Evolutionary conservation across 2,888 invertebrate species (phyloP), one percentile per base, ranked within the genome.

Genomic region (Caenorhabditis sp.): DNA sequence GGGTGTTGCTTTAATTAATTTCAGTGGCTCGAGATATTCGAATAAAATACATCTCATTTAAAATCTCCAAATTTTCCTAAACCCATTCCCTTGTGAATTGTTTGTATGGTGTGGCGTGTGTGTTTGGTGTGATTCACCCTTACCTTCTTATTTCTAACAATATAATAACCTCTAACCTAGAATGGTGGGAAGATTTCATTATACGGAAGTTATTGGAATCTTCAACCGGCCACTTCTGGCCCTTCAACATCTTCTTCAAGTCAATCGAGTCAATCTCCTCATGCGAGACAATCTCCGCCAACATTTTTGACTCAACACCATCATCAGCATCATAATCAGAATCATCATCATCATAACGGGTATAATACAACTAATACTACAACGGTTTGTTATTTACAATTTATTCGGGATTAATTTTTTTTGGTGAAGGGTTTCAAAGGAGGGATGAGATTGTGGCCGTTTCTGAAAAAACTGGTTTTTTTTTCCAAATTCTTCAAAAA

Each of bases 191-290:
- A 86, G 54, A 73, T 86, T 50, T 87, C 87, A 0, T 67, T 87
- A 50, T 87, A 87, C 70, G 87, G 87, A 54, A 84, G 85, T 14
- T 87, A 87, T 69, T 87, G 87, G 87, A 87, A 87, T 67, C 71
- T 86, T 50, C 70, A 73, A 54, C 76, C 71, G n/a, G 63, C 64
- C 23, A 56, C 43, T 7, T 63, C 66, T 12, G 63, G 67, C 26
- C 59, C 43, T 10, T 63, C 66, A 5, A 54, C 67, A 7, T 52
- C 70, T 14, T 71, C 64, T 14, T 67, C 70, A 20, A 70, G 72
- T 36, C 73, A 73, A 27, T 67, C 67, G 10, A 63, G 78, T 17
- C 69, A 73, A 7, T 76, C 78, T 14, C 70, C 74, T 23, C 74
- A 74, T 31, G 74, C 65, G 59, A 66, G 78, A 57, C 70, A 66